Conservation (phyloP, 2,888 invertebrate species). For the Zhuqinia jingwanae region DNA sequence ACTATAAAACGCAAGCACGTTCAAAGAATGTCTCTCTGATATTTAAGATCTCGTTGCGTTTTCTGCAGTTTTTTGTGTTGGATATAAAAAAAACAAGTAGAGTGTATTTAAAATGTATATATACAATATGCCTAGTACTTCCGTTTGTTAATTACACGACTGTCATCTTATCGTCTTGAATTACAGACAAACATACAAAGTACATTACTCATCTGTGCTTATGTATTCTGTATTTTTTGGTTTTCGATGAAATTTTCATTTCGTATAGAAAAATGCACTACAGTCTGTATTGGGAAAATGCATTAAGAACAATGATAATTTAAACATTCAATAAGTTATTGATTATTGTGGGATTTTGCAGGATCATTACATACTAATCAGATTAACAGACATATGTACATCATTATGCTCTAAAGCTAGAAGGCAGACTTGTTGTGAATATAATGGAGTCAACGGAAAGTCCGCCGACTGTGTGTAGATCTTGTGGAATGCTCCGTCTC, state of each 20-base stretch:
- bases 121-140: conserved; percentile 10
- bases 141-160: conserved; percentile 32
- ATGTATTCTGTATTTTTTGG: background rate
- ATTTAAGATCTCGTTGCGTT: conserved; percentile 13
- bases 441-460: no score
- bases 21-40: background rate
- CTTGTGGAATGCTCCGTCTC: no score
- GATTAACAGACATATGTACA: no score
- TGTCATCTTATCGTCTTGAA: background rate
- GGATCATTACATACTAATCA: no score
- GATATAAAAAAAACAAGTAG: background rate
- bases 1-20: background rate
- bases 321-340: no score
- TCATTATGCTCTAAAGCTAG: no score
- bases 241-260: no score
- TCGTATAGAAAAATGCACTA: background rate
- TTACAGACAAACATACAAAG: background rate
- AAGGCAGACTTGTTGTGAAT: no score
- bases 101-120: background rate
- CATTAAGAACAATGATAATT: no score
- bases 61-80: conserved; percentile 3
- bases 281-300: no score
- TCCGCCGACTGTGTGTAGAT: no score
- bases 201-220: background rate
- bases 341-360: no score